A percentile compares a stretch with the other conserved stretches of the same genome.
Conservation (phyloP, 2,797 vertebrate species). For the Scyliorhinus canicula region DNA sequence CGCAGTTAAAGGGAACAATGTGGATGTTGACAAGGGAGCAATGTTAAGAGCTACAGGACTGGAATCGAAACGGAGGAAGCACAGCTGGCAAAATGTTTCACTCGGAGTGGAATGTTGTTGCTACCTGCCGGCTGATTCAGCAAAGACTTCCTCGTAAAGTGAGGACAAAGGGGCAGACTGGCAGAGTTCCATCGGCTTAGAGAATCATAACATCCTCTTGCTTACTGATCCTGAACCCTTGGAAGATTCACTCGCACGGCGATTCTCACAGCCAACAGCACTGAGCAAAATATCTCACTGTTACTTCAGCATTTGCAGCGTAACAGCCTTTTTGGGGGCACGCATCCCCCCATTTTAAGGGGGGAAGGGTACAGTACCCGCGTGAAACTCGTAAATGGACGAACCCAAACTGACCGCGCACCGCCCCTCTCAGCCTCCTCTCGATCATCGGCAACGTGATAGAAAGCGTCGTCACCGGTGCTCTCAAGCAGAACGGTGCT, state of each 20-base stretch:
- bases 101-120: background rate
- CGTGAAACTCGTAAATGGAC: too few relatives aligned
- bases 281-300: too few relatives aligned
- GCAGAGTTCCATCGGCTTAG: background rate
- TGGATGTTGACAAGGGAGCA: background rate
- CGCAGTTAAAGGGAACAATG: background rate
- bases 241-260: background rate
- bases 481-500: too few relatives aligned
- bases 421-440: too few relatives aligned
- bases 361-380: background rate
- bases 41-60: background rate
- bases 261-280: background rate
- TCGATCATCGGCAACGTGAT: too few relatives aligned
- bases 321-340: background rate
- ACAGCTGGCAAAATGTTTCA: background rate
- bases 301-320: background rate
- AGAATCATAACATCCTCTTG: background rate
- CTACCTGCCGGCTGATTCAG: background rate
- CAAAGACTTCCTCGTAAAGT: background rate
- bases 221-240: background rate
- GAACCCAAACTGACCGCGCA: too few relatives aligned
- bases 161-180: background rate
- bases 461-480: too few relatives aligned
- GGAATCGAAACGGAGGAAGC: background rate
- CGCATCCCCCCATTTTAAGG: background rate